Evolutionary conservation across 1,140 invertebrate species (phyloP), one percentile per base, ranked within the genome.

Genomic region (Nasonia giraulti): DNA sequence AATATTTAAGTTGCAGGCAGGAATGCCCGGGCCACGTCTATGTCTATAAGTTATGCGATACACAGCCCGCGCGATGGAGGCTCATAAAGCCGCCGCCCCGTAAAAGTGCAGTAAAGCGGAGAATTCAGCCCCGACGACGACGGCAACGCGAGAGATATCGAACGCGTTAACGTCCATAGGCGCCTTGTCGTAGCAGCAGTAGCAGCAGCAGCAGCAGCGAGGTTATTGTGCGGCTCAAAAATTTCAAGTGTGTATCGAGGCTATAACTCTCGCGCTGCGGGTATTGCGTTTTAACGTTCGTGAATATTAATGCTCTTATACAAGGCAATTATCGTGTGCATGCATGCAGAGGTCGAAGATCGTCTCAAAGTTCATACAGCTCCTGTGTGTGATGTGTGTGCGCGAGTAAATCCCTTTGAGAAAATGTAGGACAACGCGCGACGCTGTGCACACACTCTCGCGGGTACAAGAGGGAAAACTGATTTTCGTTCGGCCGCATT

Each of bases 51-150:
- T 62, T 62, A 62, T 62, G 20, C 55, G 55, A 62, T 62, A 62
- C 55, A 62, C 55, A 62, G n/a, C 17, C 1, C 47, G 55, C 47
- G 47, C 55, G 55, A n/a, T 6, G 50, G 55, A 78, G 55, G 31
- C 50, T 78, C 76, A n/a, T 78, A 78, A 78, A 78, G 50, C 76
- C 31, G 23, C 55, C n/a, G 23, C 55, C n/a, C 12, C 50, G 50
- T 78, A 66, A 66, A 78, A 33, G 76, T 62, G 50, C 27, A 78
- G 50, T 78, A 80, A 69, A 80, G 33, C n/a, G n/a, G 14, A 68
- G 20, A 37, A 69, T 62, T 62, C 55, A 62, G 55, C 55, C 55
- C 6, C 55, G 17, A 62, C 17, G 50, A 55, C 50, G 50, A 55
- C 50, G 50, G 40, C 33, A 14, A 10, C 12, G 50, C 50, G 20